These are phyloP conservation scores for Thamnophis sirtalis DNA, from an alignment of 2,113 vertebrate species.

Conservation along the genomic window DNA sequence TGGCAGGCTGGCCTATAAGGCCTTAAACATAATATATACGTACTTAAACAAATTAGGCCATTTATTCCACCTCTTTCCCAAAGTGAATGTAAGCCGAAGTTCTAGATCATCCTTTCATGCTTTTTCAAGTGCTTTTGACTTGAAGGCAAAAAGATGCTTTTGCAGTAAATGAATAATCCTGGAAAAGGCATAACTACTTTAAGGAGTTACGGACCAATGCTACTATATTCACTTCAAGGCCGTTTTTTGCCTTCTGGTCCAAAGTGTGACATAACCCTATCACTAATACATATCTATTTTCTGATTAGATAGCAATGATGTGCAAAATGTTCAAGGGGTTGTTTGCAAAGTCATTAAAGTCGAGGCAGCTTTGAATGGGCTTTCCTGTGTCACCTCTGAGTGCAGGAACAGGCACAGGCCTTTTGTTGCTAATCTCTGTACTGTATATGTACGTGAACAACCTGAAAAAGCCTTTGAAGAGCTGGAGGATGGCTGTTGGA, in stretches of 20 bases:
- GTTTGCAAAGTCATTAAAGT: neutral
- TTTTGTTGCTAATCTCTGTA: neutral
- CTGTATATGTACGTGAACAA: neutral
- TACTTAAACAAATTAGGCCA: neutral
- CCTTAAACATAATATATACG: neutral
- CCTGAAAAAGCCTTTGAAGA: neutral
- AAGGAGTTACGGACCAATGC: neutral
- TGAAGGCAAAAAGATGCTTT: neutral
- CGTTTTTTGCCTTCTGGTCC: neutral
- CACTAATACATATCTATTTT: neutral
- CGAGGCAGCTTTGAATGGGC: neutral
- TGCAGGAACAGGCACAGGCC: neutral
- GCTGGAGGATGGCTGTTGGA: neutral
- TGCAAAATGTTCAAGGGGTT: neutral
- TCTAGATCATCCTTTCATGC: neutral
- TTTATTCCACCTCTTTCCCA: neutral
- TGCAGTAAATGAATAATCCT: neutral
- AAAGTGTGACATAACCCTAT: neutral
- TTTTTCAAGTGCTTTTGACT: neutral
- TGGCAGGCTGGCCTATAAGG: neutral
- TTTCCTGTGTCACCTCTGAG: neutral
- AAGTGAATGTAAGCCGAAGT: neutral
- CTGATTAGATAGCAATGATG: neutral
- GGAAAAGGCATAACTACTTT: neutral
- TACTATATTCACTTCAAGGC: neutral